Conservation (phyloP, 1,140 invertebrate genomes). For the Chymomyza costata region DNA sequence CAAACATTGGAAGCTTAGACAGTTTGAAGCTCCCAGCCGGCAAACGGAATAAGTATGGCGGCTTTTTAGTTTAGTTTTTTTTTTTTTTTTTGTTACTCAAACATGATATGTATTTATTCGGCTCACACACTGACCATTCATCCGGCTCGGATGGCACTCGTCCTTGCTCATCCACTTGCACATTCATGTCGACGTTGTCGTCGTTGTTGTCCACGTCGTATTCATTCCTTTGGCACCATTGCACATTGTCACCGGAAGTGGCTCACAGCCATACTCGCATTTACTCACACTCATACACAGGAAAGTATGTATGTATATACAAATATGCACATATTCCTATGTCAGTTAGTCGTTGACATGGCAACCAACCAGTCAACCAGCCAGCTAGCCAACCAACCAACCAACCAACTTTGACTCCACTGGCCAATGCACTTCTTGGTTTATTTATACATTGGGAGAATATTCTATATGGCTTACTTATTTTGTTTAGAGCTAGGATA, state of each 20-base stretch:
- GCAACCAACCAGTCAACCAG: constrained; percentile 24
- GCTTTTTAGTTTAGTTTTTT: constrained; percentile 15
- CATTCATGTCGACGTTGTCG: constrained; percentile 3
- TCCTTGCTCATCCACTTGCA: constrained; percentile 36
- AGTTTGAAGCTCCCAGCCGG: constrained; percentile 4
- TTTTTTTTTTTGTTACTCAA: constrained; percentile 34
- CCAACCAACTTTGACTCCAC: constrained; percentile 38
- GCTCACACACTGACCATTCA: constrained; percentile 46
- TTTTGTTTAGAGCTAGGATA: no score
- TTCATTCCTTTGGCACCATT: constrained; percentile 52
- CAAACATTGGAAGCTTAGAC: constrained; percentile 20
- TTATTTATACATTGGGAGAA: neutral
- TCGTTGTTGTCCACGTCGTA: constrained; percentile 14
- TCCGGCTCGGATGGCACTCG: constrained; percentile 8
- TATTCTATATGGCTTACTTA: no score
- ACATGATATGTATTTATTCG: constrained; percentile 5
- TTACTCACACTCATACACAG: constrained; percentile 15
- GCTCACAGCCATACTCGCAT: constrained; percentile 39
- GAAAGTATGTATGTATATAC: no score
- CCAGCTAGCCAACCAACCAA: neutral
- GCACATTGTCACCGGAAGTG: constrained; percentile 69
- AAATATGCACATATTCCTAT: constrained; percentile 18
- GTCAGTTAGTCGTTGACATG: constrained; percentile 60
- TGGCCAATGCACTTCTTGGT: constrained; percentile 12
- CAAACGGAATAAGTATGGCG: constrained; percentile 28